Evolutionary conservation across 1,140 invertebrate genomes (phyloP).

Genomic region (Lineus longissimus): DNA sequence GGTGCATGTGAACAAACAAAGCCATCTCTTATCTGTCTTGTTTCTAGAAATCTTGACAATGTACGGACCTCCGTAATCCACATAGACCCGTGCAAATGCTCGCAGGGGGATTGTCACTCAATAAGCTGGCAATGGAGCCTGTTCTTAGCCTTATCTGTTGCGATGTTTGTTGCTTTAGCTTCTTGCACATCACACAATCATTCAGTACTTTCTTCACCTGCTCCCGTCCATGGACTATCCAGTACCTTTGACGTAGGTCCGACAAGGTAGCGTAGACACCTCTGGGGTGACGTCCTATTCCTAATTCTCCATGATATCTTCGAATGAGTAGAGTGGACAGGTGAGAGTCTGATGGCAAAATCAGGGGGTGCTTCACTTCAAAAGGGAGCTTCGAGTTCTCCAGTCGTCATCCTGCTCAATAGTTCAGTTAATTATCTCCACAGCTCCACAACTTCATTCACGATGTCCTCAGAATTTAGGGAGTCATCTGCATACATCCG

Average conservation of each 20-base stretch:
- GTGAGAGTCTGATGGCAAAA: too few relatives aligned
- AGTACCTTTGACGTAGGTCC: background rate
- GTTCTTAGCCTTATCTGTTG: background rate
- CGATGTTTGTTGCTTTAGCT: too few relatives aligned
- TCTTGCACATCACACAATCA: constrained; percentile 5
- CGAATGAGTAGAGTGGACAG: too few relatives aligned
- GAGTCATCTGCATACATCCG: constrained; percentile 5
- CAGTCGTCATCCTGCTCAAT: background rate
- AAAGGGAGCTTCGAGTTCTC: too few relatives aligned
- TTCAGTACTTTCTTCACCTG: background rate
- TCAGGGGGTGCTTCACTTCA: too few relatives aligned
- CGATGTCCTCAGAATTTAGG: background rate
- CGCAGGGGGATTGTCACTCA: background rate
- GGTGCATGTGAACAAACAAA: constrained; percentile 21
- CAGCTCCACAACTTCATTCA: background rate
- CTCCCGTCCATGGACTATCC: background rate
- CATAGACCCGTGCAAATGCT: background rate
- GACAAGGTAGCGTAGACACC: background rate
- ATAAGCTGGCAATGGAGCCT: background rate
- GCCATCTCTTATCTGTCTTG: constrained; percentile 10
- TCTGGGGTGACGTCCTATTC: background rate
- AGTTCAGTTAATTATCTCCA: background rate
- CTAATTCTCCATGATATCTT: too few relatives aligned
- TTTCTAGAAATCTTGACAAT: constrained; percentile 12
- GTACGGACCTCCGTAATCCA: constrained; percentile 19